Base-by-base conservation (phyloP, 2,113 vertebrate genomes). In the Saguinus imperator region DNA sequence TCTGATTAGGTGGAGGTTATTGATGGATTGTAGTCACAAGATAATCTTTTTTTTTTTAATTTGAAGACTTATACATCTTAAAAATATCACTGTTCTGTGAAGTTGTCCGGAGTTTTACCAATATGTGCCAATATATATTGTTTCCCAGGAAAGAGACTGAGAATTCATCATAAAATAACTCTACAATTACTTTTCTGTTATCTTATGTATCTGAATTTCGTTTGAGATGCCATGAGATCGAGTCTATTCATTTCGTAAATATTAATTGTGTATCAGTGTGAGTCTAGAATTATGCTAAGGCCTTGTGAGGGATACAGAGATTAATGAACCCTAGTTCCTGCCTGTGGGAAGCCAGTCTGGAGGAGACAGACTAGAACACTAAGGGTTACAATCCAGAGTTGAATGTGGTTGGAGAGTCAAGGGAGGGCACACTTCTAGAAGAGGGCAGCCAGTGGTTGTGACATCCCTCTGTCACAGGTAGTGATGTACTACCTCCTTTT, bases 281-380 rank as follows among this genome's bases (percentile, higher is more conserved):
- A 77, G 37, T 87, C 35, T n/a, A 61, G 77, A 96, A 88, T 81
- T 90, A 48, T 81, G 40, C 45, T 32, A 29, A 86, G 11, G 37
- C 16, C 27, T 32, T 72, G 45, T 58, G 32, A 55, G 37, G 37
- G 25, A 55, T 17, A 40, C 1, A 37, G 61, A 84, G 12, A 11
- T n/a, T n/a, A 87, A 17, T 50, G 43, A 68, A 18, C 32, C 12
- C 55, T 29, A 32, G 1, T 37, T 37, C 64, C 25, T 10, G 43
- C 66, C 87, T 61, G 1, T 21, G 23, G 64, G 43, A 90, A 87
- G 35, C 6, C 8, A 52, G 58, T 9, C 14, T 32, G 2, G 43
- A 25, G 48, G 32, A 88, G 77, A 88, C 27, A 58, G 40, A 66
- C 14, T 3, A 55, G 55, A 94, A 50, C n/a, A 18, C 43, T 11